Evolutionary conservation across 2,113 vertebrate species (phyloP).

Genomic region (Platysternon megacephalum): DNA sequence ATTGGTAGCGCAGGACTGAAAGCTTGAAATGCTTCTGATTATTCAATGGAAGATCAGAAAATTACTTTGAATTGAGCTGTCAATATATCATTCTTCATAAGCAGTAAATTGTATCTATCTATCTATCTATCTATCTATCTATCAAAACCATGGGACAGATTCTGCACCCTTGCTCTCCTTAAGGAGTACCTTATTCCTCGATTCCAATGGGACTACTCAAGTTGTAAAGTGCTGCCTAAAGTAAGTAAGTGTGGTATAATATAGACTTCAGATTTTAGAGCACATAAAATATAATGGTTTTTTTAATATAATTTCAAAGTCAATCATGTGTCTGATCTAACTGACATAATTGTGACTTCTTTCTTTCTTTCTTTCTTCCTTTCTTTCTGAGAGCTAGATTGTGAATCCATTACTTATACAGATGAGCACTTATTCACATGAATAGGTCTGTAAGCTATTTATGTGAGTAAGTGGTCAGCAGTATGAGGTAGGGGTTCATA

Average conservation of each 20-base stretch:
- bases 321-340: slow-evolving; percentile 16
- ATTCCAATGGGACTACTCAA: neutral
- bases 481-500: neutral
- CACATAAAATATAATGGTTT: neutral
- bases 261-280: slow-evolving; percentile 7
- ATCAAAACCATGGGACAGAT: neutral
- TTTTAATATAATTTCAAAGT: slow-evolving; percentile 1
- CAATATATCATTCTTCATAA: neutral
- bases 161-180: neutral
- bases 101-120: neutral
- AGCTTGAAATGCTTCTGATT: neutral
- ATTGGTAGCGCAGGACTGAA: neutral
- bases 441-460: neutral
- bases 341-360: neutral
- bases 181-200: neutral
- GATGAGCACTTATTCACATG: neutral
- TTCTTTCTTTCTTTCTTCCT: neutral
- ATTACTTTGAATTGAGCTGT: neutral
- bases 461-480: slow-evolving; percentile 28
- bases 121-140: neutral
- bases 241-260: neutral
- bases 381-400: neutral
- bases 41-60: slow-evolving; percentile 33
- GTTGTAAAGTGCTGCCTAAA: neutral
- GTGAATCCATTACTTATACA: slow-evolving; percentile 11